Percentiles rank a stretch among this genome's conserved stretches.
Evolutionary conservation across 2,888 invertebrate species (phyloP).

Genomic region (Drosophila prolongata): DNA sequence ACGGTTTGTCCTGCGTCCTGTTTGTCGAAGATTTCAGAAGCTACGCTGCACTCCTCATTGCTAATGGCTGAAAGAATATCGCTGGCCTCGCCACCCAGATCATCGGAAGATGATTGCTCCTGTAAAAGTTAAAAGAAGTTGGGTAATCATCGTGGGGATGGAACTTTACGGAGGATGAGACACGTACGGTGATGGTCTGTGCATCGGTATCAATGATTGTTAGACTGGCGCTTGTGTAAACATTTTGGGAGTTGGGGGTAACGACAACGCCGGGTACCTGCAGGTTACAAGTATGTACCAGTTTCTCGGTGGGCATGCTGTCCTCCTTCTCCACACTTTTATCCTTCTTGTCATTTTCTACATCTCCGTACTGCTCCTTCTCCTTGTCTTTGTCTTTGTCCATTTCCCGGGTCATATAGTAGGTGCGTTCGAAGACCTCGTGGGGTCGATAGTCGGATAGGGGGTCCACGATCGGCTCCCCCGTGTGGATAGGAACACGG

Average conservation of each 20-base stretch:
- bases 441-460: slow-evolving; percentile 82
- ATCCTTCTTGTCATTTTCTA: not conserved
- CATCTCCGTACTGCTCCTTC: slow-evolving; percentile 15
- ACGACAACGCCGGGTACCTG: slow-evolving; percentile 82
- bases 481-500: slow-evolving; percentile 79
- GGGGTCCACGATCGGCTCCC: slow-evolving; percentile 81
- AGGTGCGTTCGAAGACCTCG: slow-evolving; percentile 84
- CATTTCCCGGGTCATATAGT: slow-evolving; percentile 80
- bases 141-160: not conserved
- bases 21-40: slow-evolving; percentile 88
- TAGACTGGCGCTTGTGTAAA: slow-evolving; percentile 86
- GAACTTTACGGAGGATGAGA: slow-evolving; percentile 10
- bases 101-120: slow-evolving; percentile 83
- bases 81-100: slow-evolving; percentile 82
- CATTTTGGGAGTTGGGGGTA: slow-evolving; percentile 77
- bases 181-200: slow-evolving; percentile 77
- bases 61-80: slow-evolving; percentile 88
- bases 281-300: slow-evolving; percentile 76
- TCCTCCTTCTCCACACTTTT: slow-evolving; percentile 48
- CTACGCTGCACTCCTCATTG: slow-evolving; percentile 90
- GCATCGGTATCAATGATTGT: slow-evolving; percentile 88
- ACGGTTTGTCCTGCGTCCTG: slow-evolving; percentile 69
- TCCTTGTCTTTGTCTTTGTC: slow-evolving; percentile 65
- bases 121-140: slow-evolving; percentile 45
- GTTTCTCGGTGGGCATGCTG: slow-evolving; percentile 44